These are phyloP conservation scores for Xiphophorus birchmanni DNA, from an alignment of 2,797 vertebrate species.

Conservation along the genomic window DNA sequence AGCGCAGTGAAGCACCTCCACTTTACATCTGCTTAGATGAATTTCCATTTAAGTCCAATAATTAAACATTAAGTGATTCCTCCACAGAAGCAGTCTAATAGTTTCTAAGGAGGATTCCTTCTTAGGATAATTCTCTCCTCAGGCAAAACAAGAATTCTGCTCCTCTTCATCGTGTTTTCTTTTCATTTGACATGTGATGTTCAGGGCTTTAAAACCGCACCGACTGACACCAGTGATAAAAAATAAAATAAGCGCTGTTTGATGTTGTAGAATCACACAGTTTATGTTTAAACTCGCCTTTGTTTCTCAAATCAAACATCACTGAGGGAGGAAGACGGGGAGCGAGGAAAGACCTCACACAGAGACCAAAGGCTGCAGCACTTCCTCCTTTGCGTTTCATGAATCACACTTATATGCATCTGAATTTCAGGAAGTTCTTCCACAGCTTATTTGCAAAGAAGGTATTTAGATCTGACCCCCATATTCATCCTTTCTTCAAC, in stretches of 20 bases:
- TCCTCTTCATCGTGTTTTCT: not conserved
- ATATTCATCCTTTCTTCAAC: not conserved
- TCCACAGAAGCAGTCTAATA: not conserved
- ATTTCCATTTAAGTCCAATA: conserved; percentile 16
- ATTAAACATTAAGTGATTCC: not conserved
- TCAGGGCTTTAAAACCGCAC: not conserved
- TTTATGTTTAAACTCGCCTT: not conserved
- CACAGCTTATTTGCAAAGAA: not conserved
- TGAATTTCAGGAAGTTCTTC: not conserved
- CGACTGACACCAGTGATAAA: not conserved
- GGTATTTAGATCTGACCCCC: not conserved
- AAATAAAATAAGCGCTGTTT: not conserved
- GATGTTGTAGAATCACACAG: conserved; percentile 1
- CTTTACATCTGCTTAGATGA: not conserved
- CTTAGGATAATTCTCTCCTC: not conserved
- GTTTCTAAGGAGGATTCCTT: not conserved
- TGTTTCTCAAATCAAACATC: conserved; percentile 4
- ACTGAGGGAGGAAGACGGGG: not conserved
- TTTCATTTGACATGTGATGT: not conserved
- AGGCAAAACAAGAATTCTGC: not conserved
- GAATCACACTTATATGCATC: not conserved
- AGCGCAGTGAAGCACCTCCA: not conserved
- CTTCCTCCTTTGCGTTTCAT: not conserved
- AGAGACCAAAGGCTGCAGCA: not conserved
- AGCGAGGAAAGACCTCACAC: conserved; percentile 4